These are phyloP conservation scores for Tillus elongatus DNA, from an alignment of 2,888 invertebrate species.

Conservation along the genomic window DNA sequence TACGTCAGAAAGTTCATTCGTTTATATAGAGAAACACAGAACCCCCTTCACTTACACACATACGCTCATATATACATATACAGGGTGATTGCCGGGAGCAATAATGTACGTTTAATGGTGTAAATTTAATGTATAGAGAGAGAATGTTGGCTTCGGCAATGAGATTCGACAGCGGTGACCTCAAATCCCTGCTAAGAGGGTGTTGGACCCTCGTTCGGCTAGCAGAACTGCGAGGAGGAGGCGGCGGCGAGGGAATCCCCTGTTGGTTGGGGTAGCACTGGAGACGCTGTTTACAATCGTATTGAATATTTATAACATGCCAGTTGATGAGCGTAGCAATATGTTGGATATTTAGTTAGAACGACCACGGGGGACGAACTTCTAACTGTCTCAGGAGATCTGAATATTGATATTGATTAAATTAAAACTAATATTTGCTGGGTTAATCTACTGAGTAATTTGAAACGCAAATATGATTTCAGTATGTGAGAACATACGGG, in stretches of 20 bases:
- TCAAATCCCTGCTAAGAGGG: conserved; percentile 15
- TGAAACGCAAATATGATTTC: conserved; percentile 39
- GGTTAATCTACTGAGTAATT: conserved; percentile 43
- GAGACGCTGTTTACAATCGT: conserved; percentile 40
- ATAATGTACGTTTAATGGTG: conserved; percentile 37
- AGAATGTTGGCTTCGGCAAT: conserved; percentile 41
- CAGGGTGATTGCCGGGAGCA: no score
- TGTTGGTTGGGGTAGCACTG: conserved; percentile 20
- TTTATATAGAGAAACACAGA: no score
- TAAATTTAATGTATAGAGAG: conserved; percentile 39
- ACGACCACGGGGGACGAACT: conserved; percentile 33
- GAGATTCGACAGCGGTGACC: conserved; percentile 42
- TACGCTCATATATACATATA: no score
- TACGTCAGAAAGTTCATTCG: no score
- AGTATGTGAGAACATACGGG: no score
- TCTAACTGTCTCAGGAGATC: conserved; percentile 15
- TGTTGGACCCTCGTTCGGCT: neutral
- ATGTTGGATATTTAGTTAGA: conserved; percentile 41
- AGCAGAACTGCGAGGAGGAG: neutral
- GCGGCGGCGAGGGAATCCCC: neutral
- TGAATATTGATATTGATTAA: conserved; percentile 39
- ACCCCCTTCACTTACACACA: no score
- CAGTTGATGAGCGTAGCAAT: conserved; percentile 46
- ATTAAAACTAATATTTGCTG: conserved; percentile 44
- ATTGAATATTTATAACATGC: conserved; percentile 45